These are phyloP conservation scores for Sandelia bainsii DNA, from an alignment of 2,797 vertebrate genomes.

Conservation along the genomic window DNA sequence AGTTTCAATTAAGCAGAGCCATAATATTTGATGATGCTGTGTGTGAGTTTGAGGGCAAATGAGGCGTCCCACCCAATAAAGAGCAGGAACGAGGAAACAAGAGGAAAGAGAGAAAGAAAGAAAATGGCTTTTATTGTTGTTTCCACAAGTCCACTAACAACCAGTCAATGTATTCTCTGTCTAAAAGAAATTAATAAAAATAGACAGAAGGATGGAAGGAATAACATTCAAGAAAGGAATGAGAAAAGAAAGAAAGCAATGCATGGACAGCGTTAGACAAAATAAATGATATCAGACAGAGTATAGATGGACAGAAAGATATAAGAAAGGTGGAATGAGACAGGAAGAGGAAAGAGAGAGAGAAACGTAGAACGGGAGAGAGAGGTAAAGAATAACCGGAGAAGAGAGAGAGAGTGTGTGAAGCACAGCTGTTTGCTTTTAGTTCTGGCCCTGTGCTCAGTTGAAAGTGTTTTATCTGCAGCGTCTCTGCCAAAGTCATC, in stretches of 20 bases:
- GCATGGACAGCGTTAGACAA: no score
- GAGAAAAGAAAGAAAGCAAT: not conserved
- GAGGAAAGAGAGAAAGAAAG: not conserved
- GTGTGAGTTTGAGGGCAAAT: constrained; percentile 53
- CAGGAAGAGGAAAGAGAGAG: not conserved
- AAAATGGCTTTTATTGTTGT: constrained; percentile 10
- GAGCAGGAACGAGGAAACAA: constrained; percentile 38
- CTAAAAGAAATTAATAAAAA: constrained; percentile 9
- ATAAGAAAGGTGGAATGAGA: not conserved
- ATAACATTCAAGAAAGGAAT: not conserved
- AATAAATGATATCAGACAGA: not conserved
- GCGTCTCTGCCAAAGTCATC: constrained; percentile 80
- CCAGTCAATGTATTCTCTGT: not conserved
- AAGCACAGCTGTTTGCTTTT: constrained; percentile 84
- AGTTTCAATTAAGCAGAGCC: constrained; percentile 70
- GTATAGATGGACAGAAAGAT: not conserved
- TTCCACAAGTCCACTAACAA: constrained; percentile 29
- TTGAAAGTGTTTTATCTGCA: constrained; percentile 80
- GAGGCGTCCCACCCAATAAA: constrained; percentile 59
- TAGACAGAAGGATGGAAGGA: not conserved
- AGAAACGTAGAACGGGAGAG: not conserved
- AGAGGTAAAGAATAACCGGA: not conserved
- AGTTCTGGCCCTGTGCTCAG: constrained; percentile 76
- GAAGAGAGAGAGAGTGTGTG: constrained; percentile 23
- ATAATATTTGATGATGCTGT: constrained; percentile 72